These are phyloP conservation scores for Oxystoma pomonae DNA, from an alignment of 2,888 invertebrate species.

Conservation along the genomic window DNA sequence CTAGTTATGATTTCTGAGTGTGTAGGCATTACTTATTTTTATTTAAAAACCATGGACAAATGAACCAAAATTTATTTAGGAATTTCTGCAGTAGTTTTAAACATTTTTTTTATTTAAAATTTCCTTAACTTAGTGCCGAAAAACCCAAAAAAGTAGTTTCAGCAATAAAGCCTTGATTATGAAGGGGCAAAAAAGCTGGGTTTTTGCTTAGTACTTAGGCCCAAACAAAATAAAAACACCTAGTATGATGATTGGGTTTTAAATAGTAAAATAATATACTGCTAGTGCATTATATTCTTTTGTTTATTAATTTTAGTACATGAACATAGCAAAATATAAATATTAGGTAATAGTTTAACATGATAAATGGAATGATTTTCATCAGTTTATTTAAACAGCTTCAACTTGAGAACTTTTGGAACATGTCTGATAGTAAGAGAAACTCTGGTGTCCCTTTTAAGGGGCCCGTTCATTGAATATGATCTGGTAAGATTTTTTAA, in stretches of 20 bases:
- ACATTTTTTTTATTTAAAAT: no score
- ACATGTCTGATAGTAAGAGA: conserved; percentile 93
- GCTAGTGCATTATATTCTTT: neutral
- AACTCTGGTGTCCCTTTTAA: conserved; percentile 67
- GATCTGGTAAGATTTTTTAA: conserved; percentile 57
- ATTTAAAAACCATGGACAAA: no score
- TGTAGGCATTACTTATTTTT: no score
- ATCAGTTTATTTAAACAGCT: conserved; percentile 39
- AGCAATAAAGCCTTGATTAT: neutral
- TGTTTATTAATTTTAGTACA: no score
- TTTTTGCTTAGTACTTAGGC: neutral
- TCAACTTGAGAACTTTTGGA: conserved; percentile 78
- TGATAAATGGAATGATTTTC: neutral
- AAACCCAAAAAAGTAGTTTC: no score
- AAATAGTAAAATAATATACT: neutral
- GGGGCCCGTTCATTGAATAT: conserved; percentile 53
- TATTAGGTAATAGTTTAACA: neutral
- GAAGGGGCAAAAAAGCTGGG: neutral
- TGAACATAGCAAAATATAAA: neutral
- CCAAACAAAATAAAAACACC: neutral
- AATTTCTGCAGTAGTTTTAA: no score
- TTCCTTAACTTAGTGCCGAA: no score
- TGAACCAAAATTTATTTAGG: no score
- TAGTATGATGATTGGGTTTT: neutral
- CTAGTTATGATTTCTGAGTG: no score